Conservation (phyloP, 1,140 invertebrate species). For the Planococcus citri region DNA sequence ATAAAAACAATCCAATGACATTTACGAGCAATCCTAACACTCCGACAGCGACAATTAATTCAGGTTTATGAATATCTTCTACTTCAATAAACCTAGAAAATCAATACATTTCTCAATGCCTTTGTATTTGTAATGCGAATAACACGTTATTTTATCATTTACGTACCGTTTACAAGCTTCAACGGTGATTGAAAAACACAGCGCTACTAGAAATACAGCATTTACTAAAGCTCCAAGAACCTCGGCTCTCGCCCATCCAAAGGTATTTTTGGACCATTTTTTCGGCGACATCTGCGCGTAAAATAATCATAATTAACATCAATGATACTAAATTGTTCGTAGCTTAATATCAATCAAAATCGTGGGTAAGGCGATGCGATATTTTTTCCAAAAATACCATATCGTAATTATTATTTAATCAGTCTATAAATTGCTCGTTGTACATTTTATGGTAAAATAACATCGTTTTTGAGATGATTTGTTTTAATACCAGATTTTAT, state of each 20-base stretch:
- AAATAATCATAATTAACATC: slow-evolving; percentile 13
- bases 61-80: slow-evolving; percentile 66
- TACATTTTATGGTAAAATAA: too few relatives aligned
- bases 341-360: too few relatives aligned
- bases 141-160: too few relatives aligned
- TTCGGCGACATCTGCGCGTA: slow-evolving; percentile 76
- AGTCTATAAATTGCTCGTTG: too few relatives aligned
- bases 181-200: slow-evolving; percentile 85
- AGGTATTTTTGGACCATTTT: slow-evolving; percentile 91
- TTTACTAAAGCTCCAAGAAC: slow-evolving; percentile 87
- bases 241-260: slow-evolving; percentile 86
- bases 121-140: too few relatives aligned
- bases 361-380: too few relatives aligned
- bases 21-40: slow-evolving; percentile 68
- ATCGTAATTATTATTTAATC: too few relatives aligned
- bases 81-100: slow-evolving; percentile 56
- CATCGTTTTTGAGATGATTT: too few relatives aligned
- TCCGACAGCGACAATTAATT: slow-evolving; percentile 63
- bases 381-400: too few relatives aligned
- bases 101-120: too few relatives aligned
- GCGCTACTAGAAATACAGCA: slow-evolving; percentile 80
- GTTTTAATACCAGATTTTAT: too few relatives aligned
- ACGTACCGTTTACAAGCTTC: slow-evolving; percentile 66
- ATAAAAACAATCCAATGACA: slow-evolving; percentile 64
- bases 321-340: slow-evolving; percentile 22